Evolutionary conservation across 2,797 vertebrate genomes (phyloP), one percentile per base, ranked within the genome.

Genomic region (Diplodus sargus): DNA sequence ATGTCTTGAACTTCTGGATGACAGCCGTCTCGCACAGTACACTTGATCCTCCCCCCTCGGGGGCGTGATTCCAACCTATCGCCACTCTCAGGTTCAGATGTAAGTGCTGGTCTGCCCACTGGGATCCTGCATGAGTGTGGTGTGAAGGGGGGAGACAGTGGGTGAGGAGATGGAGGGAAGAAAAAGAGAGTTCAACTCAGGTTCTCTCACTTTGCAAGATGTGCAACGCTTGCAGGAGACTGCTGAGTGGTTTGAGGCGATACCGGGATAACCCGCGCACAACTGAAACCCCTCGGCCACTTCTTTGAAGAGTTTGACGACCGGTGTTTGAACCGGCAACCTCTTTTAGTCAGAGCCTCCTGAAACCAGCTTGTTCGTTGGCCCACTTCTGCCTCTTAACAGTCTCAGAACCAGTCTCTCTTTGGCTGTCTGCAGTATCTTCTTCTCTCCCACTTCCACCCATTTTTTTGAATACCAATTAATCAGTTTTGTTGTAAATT

Each of bases 241-340:
- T 8, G 56, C 70, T 74, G 81, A 83, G 82, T 85, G 88, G 72
- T 91, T 89, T 77, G 14, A 52, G 64, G 76, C 70, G 89, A 90
- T 88, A 80, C 65, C 23, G 75, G 72, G 78, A 74, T 85, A 87
- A 88, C 67, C 57, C 47, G 4, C 39, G 0, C 68, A 20, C 17
- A 23, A 69, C 70, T 87, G 86, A 73, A 87, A 77, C 70, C 49
- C 22, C 18, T 52, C 3, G 58, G 65, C 66, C 18, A 18, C 3
- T 71, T 61, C 79, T 81, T 76, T 88, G 74, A 86, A 83, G 76
- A 86, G 64, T 48, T 69, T 76, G 52, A 28, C n/a, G 64, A 62
- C 69, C 53, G 17, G 22, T 34, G 28, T 64, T 84, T 87, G 80
- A 93, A 88, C 83, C 34, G 2, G 16, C 77, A 57, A 79, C 74